Conservation (phyloP, 2,113 vertebrate species). For the Apaloderma vittatum region DNA sequence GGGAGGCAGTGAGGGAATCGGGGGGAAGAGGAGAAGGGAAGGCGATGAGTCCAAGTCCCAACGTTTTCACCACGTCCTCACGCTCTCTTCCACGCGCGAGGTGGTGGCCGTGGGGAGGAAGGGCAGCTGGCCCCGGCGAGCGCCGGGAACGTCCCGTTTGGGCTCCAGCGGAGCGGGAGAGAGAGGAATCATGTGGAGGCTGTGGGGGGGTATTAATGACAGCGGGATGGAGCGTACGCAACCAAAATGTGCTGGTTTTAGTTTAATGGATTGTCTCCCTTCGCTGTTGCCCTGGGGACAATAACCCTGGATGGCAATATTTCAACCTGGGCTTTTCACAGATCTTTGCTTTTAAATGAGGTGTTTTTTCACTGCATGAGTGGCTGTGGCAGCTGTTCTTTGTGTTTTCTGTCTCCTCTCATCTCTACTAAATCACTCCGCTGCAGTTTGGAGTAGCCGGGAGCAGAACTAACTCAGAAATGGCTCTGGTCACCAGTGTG, state of each 20-base stretch:
- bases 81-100: not conserved
- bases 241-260: conserved; percentile 75
- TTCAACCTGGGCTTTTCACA: conserved; percentile 78
- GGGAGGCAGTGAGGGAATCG: not conserved
- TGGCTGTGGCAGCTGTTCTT: conserved; percentile 80
- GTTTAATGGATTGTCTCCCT: conserved; percentile 82
- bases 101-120: not conserved
- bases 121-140: not conserved
- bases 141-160: not conserved
- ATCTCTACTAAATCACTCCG: conserved; percentile 76
- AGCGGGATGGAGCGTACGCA: conserved; percentile 26
- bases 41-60: not conserved
- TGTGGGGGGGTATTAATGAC: not conserved
- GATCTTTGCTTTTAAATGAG: conserved; percentile 77
- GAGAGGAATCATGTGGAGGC: conserved; percentile 38
- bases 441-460: conserved; percentile 72
- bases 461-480: conserved; percentile 65
- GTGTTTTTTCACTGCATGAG: conserved; percentile 80
- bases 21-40: conserved; percentile 5
- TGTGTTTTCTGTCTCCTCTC: conserved; percentile 79
- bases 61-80: not conserved
- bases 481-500: conserved; percentile 56
- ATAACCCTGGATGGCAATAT: conserved; percentile 76
- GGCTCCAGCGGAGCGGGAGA: not conserved
- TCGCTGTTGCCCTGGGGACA: conserved; percentile 70